Base-by-base conservation (phyloP, 2,797 vertebrate genomes). In the Sciurus carolinensis region DNA sequence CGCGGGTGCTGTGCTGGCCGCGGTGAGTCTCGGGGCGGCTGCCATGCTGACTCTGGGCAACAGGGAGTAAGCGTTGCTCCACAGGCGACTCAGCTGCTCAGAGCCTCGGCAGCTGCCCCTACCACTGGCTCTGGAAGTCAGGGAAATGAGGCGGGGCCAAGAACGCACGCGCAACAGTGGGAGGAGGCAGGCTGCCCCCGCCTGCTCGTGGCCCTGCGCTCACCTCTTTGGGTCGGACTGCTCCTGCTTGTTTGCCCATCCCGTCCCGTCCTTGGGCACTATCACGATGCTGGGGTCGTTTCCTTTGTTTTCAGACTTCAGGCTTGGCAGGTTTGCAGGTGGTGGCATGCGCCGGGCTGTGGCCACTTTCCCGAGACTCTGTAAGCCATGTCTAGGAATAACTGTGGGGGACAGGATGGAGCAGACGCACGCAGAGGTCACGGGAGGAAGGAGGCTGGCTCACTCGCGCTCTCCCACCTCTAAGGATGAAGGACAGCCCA, bases 201-300 rank as follows among this genome's bases (percentile, higher is more conserved):
- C 64, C 28, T 9, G 26, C 62, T 30, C 62, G 13, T 11, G 11
- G 62, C 62, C 62, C 26, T 5, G 62, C 1, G 57, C 77, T 95
- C 95, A 99, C 99, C 99, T 99, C 99, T 99, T 99, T 99, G 99
- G 99, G 99, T 99, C 99, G 99, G 99, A 99, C 98, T 99, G 99
- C 98, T 99, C 99, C 99, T 99, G 99, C 99, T 99, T 99, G 99
- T 99, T 99, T 98, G 99, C 99, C 99, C 99, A 99, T 99, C 99
- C 99, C 99, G 99, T 99, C 98, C 99, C 99, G 99, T 99, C 99
- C 99, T 99, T 99, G 98, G 99, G 99, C 98, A 99, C 99, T 98
- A 99, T 99, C 98, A 99, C 98, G 98, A 99, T 99, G 99, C 99
- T 99, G 98, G 99, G 99, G 98, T 99, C 99, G 99, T 99, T 99